Evolutionary conservation across 1,140 invertebrate species (phyloP).

Genomic region (Drosophila setifemur): DNA sequence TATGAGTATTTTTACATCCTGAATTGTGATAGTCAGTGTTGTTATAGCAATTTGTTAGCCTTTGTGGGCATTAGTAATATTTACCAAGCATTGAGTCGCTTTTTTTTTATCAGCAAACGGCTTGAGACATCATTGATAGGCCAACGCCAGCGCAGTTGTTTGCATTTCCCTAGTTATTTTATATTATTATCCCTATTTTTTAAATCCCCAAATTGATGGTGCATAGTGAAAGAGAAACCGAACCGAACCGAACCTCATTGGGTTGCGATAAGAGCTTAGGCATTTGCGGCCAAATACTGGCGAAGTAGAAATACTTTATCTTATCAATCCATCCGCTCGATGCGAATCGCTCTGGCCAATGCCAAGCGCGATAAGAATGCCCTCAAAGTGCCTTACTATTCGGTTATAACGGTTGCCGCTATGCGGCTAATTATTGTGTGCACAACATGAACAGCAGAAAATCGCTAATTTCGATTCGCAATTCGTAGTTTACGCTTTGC

Average conservation of each 20-base stretch:
- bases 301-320: constrained; percentile 20
- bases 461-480: constrained; percentile 62
- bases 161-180: constrained; percentile 10
- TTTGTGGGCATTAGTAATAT: constrained; percentile 7
- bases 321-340: constrained; percentile 31
- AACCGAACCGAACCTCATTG: constrained; percentile 13
- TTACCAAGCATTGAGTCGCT: constrained; percentile 8
- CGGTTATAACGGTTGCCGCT: constrained; percentile 26
- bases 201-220: background rate
- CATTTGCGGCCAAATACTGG: background rate
- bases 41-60: background rate
- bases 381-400: background rate
- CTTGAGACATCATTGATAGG: constrained; percentile 1
- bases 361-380: constrained; percentile 42
- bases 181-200: background rate
- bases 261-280: constrained; percentile 4
- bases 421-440: constrained; percentile 48
- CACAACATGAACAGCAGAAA: constrained; percentile 30
- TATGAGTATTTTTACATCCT: too few relatives aligned
- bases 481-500: constrained; percentile 71
- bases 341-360: constrained; percentile 30
- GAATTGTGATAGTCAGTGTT: background rate
- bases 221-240: constrained; percentile 32
- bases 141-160: constrained; percentile 3
- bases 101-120: constrained; percentile 6